phyloP scores from a whole-genome alignment of 2,797 vertebrate genomes.

The Bothrops alternatus region DNA sequence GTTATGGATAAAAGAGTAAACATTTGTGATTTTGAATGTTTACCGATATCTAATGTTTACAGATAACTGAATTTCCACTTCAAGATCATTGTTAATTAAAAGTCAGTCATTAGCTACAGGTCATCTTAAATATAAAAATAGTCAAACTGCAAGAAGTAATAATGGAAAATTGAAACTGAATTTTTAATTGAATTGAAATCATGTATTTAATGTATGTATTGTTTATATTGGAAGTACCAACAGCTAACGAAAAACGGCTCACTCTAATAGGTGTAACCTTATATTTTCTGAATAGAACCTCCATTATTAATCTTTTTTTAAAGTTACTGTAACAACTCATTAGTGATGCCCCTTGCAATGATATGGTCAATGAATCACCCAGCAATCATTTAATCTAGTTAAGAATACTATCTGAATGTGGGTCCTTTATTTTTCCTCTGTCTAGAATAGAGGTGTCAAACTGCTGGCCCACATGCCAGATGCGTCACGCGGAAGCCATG shows the following conservation, averaged over 20 bases:
- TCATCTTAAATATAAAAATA: background rate
- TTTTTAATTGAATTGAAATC: conserved; percentile 19
- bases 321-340: background rate
- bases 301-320: background rate
- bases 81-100: background rate
- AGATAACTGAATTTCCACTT: background rate
- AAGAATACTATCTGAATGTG: background rate
- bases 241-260: background rate
- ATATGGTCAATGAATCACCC: background rate
- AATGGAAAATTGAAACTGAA: background rate
- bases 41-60: background rate
- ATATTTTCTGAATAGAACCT: background rate
- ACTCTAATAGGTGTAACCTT: background rate
- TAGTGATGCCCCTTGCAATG: background rate
- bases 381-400: background rate
- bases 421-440: background rate
- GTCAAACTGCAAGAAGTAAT: background rate
- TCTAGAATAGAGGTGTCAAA: no score
- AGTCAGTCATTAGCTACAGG: background rate
- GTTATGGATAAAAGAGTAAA: background rate
- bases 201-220: background rate
- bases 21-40: conserved; percentile 5
- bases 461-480: no score
- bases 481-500: no score
- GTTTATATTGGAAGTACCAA: background rate